phyloP scores from a whole-genome alignment of 1,140 invertebrate species.

The Babylonia areolata region DNA sequence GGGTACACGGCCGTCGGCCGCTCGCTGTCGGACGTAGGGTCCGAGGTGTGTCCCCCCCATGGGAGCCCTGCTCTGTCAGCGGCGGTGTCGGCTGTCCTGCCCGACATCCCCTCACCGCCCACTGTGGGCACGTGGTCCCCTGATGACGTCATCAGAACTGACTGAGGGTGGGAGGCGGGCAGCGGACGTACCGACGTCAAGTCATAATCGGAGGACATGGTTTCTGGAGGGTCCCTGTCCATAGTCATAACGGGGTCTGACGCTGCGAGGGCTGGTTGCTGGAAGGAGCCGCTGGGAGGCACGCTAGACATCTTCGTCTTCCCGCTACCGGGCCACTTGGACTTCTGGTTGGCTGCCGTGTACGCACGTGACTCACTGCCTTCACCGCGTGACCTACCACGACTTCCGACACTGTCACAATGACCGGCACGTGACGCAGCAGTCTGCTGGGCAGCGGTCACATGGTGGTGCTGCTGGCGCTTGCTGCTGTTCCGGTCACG shows the following conservation, averaged over 20 bases:
- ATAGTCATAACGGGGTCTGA: too few relatives aligned
- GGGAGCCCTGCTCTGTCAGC: not conserved
- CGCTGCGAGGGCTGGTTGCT: too few relatives aligned
- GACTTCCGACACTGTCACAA: not conserved
- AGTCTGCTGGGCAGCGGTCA: not conserved
- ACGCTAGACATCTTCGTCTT: too few relatives aligned
- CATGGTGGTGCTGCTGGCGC: not conserved
- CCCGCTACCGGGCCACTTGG: too few relatives aligned
- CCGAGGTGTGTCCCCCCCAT: not conserved
- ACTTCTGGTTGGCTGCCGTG: not conserved
- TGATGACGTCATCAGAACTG: not conserved
- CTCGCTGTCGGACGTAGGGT: conserved; percentile 43
- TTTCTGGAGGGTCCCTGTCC: conserved; percentile 1
- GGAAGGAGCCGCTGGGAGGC: too few relatives aligned
- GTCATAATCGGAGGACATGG: conserved; percentile 29
- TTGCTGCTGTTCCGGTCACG: conserved; percentile 45
- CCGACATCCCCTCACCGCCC: conserved; percentile 34
- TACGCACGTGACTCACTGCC: not conserved
- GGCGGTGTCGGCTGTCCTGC: conserved; percentile 29
- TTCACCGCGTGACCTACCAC: not conserved
- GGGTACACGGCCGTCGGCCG: conserved; percentile 53
- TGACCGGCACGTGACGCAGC: too few relatives aligned
- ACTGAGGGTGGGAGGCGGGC: conserved; percentile 3
- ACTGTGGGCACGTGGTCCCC: not conserved
- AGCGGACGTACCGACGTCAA: conserved; percentile 16